Base-by-base conservation (phyloP, 2,888 invertebrate species). In the Dasysyrphus tricinctus region DNA sequence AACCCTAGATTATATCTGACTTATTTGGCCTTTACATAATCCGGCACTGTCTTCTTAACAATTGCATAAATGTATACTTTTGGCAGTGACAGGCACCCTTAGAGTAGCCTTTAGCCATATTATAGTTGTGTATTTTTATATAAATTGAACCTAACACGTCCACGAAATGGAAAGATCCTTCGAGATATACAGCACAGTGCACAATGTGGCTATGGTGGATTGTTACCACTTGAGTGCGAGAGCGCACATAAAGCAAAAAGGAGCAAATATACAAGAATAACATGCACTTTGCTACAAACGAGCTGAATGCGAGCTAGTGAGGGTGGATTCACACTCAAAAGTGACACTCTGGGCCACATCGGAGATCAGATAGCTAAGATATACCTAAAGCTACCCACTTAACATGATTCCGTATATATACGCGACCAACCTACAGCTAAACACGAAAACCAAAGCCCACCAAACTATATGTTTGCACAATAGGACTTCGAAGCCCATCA, bases 241-340 rank as follows among this genome's bases (percentile, higher is more conserved):
- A 69, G 54, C n/a, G 69, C 51, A 54, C 29, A 69, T 69, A 75
- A 39, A 67, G 49, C 67, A 61, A 69, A 81, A 81, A 70, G 82
- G 78, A 78, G 78, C 86, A 82, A 82, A 69, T 47, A 69, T 47
- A 70, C 61, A 56, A 54, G 57, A 81, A 63, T 69, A 70, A 76
- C 75, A 75, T 65, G 70, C 54, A 69, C 39, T 69, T n/a, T 69
- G 39, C 39, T 54, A 24, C 39, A 69, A 69, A 69, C 54, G 37
- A 69, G 69, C 49, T 34, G 19, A 72, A 80, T 8, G 24, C 24
- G 2, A 24, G 3, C 24, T 24, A 24, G 67, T 59, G 78, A 82
- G 86, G 86, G 86, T 82, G 82, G 78, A 78, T 86, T 86, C 86
- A 86, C 86, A 86, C 86, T 86, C 54, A 75, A 82, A 82, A 86